phyloP scores from a whole-genome alignment of 2,888 invertebrate species.

The Ornithoptera alexandrae region DNA sequence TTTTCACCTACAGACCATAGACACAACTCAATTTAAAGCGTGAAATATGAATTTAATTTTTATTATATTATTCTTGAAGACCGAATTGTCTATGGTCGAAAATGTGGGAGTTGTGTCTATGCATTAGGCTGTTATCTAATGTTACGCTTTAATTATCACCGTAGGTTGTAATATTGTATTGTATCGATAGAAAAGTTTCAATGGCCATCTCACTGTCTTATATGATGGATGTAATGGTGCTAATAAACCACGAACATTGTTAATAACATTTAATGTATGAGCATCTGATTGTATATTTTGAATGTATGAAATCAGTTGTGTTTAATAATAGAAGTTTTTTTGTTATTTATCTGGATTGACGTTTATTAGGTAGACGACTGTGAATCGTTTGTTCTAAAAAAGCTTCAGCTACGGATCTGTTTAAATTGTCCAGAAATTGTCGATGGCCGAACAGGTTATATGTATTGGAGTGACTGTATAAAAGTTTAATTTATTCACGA shows the following conservation, averaged over 20 bases:
- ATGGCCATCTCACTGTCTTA: constrained; percentile 64
- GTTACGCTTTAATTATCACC: constrained; percentile 66
- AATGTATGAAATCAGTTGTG: background rate
- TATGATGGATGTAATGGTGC: constrained; percentile 57
- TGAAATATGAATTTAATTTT: constrained; percentile 20
- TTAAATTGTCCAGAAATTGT: background rate
- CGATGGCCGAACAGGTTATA: background rate
- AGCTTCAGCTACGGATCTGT: background rate
- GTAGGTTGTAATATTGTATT: constrained; percentile 56
- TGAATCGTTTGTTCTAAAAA: background rate
- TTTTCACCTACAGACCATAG: constrained; percentile 38
- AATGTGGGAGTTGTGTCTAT: constrained; percentile 34
- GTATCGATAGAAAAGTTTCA: constrained; percentile 76
- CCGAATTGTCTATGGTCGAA: constrained; percentile 1
- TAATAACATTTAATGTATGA: constrained; percentile 28
- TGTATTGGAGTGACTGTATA: background rate
- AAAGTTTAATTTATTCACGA: constrained; percentile 29
- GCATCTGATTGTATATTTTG: background rate
- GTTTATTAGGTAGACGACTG: background rate
- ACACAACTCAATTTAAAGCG: constrained; percentile 18
- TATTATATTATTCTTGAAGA: background rate
- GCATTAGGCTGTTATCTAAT: constrained; percentile 43
- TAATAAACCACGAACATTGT: constrained; percentile 41
- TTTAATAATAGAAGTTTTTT: background rate
- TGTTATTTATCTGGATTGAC: background rate